Evolutionary conservation across 2,888 invertebrate genomes (phyloP), one percentile per base, ranked within the genome.

Genomic region (Mesodorylaimus sp.): DNA sequence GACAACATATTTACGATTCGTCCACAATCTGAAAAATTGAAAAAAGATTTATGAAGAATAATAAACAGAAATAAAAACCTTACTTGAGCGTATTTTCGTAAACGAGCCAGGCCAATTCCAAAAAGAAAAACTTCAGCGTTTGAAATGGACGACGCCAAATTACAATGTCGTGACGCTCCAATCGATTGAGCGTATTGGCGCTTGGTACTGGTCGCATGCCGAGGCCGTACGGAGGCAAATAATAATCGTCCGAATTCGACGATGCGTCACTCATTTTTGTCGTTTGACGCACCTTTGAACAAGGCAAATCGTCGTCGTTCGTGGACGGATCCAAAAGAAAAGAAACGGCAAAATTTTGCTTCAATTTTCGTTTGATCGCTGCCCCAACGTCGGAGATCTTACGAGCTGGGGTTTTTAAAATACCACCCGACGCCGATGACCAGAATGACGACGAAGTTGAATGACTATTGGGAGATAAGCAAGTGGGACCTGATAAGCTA

Each of bases 111-210:
- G n/a, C 24, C 2, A 61, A 51, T 54, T 71, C 71, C 45, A 63
- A 50, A n/a, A 64, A n/a, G 39, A 66, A 70, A 56, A 70, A 72
- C 43, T 63, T 59, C 10, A 70, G 27, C 1, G 69, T 68, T 24
- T 55, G 57, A 10, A 68, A 45, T 19, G 71, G 71, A 21, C 60
- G 57, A 44, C 61, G 56, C 69, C 69, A 71, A 32, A 72, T 50
- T 1, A 69, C 67, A n/a, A 71, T 48, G 1, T 48, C 41, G 28
- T 49, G 39, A n/a, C 67, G 57, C 51, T 64, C 66, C 47, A 60
- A 28, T 25, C 60, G 53, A 42, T 57, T 59, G 41, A 61, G 52
- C 0, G 61, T 60, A 45, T 54, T 58, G 25, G 53, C 44, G 5
- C 61, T 61, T 16, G 61, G 59, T 7, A 56, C 57, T n/a, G 58